Base-by-base conservation (phyloP, 1,140 invertebrate species). In the Ericerus pela region DNA sequence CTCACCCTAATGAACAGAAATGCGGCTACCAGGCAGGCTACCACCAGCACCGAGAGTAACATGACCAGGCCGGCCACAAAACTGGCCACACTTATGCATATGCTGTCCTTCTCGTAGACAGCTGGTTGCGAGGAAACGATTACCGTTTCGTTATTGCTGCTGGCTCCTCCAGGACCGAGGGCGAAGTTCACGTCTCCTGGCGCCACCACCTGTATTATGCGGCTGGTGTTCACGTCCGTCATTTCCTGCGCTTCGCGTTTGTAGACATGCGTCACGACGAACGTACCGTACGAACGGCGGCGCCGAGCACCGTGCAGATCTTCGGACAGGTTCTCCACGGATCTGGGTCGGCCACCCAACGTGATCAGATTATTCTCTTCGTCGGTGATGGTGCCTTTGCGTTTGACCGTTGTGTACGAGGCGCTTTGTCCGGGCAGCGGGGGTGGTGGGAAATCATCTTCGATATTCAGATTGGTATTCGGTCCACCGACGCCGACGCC, bases 151-250 rank as follows among this genome's bases (percentile, higher is more conserved):
- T 84, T 85, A 64, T 88, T 85, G 68, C 90, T 88, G 59, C 73
- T 80, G 51, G 79, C 79, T 57, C 77, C 78, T 8, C 27, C 31
- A 14, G 56, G 33, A 60, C 82, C 82, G 18, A 94, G 70, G 1
- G 84, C 87, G 67, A 94, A 94, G 64, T 92, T 92, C 0, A 94
- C 88, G 66, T 94, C 90, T 37, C 89, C 90, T 0, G 90, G 89
- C 6, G 89, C 86, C 0, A 94, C 90, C 1, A 94, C 90, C 69
- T 92, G 89, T 62, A 95, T 92, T 28, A 79, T 84, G 63, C 88
- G 75, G 64, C 85, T 88, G 20, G 89, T 94, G 64, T 89, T 87
- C 0, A 95, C 87, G 65, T 94, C 89, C 16, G 87, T 92, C 87
- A 91, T 91, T 69, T 90, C 86, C 71, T 90, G 86, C 47, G 87